Evolutionary conservation across 37 sponge, comb jelly and placozoan genomes (phyloP).

Genomic region (Bolinopsis microptera): DNA sequence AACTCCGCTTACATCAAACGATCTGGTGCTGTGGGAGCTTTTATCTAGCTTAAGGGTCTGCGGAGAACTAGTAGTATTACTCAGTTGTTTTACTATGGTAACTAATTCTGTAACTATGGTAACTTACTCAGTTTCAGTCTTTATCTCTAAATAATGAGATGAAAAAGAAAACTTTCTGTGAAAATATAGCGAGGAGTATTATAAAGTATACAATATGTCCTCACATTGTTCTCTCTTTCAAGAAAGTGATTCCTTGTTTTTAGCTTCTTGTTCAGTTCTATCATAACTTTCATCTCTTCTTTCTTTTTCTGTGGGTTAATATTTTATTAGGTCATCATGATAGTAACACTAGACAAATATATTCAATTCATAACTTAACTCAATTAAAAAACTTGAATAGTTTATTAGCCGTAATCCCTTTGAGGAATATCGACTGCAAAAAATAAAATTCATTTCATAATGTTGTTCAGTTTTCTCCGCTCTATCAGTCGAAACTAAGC

Average conservation of each 20-base stretch:
- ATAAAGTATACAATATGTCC: background rate
- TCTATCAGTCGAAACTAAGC: too few relatives aligned
- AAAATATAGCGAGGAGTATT: background rate
- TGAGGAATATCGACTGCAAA: too few relatives aligned
- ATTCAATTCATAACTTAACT: too few relatives aligned
- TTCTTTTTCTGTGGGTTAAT: background rate
- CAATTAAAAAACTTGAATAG: too few relatives aligned
- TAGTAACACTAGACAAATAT: background rate
- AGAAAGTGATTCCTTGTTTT: conserved; percentile 4
- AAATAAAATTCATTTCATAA: too few relatives aligned
- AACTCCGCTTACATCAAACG: background rate
- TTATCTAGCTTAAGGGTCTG: background rate
- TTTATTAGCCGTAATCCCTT: too few relatives aligned
- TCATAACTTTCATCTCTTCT: background rate
- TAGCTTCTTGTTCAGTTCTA: conserved; percentile 9
- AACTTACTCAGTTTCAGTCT: too few relatives aligned
- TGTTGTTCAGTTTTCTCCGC: too few relatives aligned
- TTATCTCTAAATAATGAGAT: too few relatives aligned
- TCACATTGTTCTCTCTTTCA: conserved; percentile 9
- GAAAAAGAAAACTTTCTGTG: too few relatives aligned
- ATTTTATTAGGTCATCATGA: background rate
- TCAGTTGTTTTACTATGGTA: background rate
- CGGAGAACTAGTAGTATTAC: background rate
- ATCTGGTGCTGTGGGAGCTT: background rate
- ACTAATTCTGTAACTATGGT: too few relatives aligned